Evolutionary conservation across 2,888 invertebrate genomes (phyloP), one percentile per base, ranked within the genome.

Genomic region (Dryadula phaetusa): DNA sequence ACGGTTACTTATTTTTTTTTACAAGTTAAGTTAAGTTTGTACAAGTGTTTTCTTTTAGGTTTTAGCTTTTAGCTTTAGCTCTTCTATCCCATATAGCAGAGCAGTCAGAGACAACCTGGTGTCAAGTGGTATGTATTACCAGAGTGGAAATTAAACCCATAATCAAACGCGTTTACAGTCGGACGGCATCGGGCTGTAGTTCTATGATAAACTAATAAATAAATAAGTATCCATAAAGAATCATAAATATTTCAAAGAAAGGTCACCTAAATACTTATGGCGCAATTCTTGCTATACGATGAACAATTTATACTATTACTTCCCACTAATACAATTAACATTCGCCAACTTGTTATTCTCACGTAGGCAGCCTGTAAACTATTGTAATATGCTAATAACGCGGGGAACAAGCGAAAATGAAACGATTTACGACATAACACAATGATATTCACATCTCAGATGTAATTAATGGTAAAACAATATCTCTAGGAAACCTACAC

Each of bases 341-440:
- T 66, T 66, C 62, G 22, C 40, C 53, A 53, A 42, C 60, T 63
- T 61, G 69, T 52, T 44, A 42, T 63, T 49, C 34, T 52, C 49
- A 70, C 68, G 70, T 70, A 70, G 70, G 70, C 62, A 63, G 70
- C 46, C 64, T 64, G 70, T 69, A 66, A 66, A 54, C 71, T 60
- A 71, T 71, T 67, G 67, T 69, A 63, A 65, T 67, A 72, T 72
- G 71, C 71, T 69, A 72, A 70, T 72, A 46, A 62, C 28, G 42
- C 32, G 14, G 40, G 20, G 37, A 60, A 66, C 65, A 66, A 65
- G 69, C 71, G 66, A 40, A 69, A 69, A 69, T 64, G 63, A 62
- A 64, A 66, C 66, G 68, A 69, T 70, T 69, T 66, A 69, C 66
- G 56, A 66, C 52, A 56, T 28, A 65, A 34, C 20, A 28, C 54